These are phyloP conservation scores for Drosophila mimetica DNA, from an alignment of 2,888 invertebrate species.

Conservation along the genomic window DNA sequence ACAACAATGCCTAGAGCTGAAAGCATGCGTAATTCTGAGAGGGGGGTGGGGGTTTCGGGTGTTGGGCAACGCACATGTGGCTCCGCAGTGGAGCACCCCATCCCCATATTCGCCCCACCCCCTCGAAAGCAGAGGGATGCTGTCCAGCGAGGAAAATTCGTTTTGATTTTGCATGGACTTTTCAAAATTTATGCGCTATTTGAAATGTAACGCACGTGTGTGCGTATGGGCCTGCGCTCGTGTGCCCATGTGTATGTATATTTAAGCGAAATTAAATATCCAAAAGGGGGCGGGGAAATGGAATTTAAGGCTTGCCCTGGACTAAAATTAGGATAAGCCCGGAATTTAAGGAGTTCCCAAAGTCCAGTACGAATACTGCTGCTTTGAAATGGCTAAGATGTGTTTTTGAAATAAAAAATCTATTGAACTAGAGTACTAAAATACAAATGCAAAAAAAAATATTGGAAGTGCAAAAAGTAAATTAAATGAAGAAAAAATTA, in stretches of 20 bases:
- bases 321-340: conserved; percentile 4
- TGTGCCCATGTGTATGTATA: conserved; percentile 15
- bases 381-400: too few relatives aligned
- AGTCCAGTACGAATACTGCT: background rate
- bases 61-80: conserved; percentile 62
- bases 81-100: conserved; percentile 25
- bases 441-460: too few relatives aligned
- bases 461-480: too few relatives aligned
- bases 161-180: conserved; percentile 77
- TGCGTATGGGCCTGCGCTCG: conserved; percentile 29
- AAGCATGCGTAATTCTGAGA: conserved; percentile 61
- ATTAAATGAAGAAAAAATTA: too few relatives aligned
- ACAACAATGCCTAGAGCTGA: conserved; percentile 55
- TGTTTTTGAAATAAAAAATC: too few relatives aligned
- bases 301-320: conserved; percentile 20
- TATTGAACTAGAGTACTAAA: too few relatives aligned
- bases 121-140: conserved; percentile 37
- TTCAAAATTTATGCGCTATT: conserved; percentile 64
- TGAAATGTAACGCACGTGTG: conserved; percentile 68
- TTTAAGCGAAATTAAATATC: conserved; percentile 45
- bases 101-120: background rate
- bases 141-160: conserved; percentile 69
- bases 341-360: background rate
- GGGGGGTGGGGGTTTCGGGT: conserved; percentile 45
- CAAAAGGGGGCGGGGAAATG: background rate